Conservation (phyloP, 1,140 invertebrate species). For the Drosophila kanapiae region DNA sequence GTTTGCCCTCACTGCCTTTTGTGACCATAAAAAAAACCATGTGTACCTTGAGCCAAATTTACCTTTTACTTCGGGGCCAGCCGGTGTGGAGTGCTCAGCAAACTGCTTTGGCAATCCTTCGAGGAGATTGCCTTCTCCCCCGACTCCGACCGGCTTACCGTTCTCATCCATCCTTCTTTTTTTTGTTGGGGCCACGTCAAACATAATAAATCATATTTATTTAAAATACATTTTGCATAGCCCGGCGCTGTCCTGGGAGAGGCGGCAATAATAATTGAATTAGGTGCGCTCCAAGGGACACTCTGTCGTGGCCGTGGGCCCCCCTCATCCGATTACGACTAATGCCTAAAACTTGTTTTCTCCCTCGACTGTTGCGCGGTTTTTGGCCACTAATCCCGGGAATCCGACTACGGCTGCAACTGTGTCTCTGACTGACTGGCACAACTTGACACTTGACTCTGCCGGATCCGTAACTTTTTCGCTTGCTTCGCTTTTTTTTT, state of each 20-base stretch:
- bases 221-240: conserved; percentile 69
- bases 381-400: conserved; percentile 42
- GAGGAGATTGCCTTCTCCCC: conserved; percentile 54
- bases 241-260: not conserved
- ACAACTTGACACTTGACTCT: conserved; percentile 45
- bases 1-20: conserved; percentile 8
- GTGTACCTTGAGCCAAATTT: conserved; percentile 73
- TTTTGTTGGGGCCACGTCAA: conserved; percentile 55
- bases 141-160: not conserved
- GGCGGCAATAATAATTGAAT: conserved; percentile 77
- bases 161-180: not conserved
- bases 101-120: conserved; percentile 62
- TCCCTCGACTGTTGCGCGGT: conserved; percentile 35
- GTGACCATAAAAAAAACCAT: conserved; percentile 57
- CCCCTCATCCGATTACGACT: conserved; percentile 46
- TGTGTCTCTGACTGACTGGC: conserved; percentile 32
- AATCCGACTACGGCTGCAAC: conserved; percentile 24
- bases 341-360: conserved; percentile 59
- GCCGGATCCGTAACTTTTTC: conserved; percentile 29
- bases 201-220: conserved; percentile 84
- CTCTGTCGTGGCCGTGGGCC: conserved; percentile 6
- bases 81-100: conserved; percentile 58
- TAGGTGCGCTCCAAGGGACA: conserved; percentile 42
- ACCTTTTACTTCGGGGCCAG: conserved; percentile 37
- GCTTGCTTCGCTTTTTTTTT: conserved; percentile 1